Conservation (phyloP, 2,113 vertebrate species). For the Centropus unirufus region DNA sequence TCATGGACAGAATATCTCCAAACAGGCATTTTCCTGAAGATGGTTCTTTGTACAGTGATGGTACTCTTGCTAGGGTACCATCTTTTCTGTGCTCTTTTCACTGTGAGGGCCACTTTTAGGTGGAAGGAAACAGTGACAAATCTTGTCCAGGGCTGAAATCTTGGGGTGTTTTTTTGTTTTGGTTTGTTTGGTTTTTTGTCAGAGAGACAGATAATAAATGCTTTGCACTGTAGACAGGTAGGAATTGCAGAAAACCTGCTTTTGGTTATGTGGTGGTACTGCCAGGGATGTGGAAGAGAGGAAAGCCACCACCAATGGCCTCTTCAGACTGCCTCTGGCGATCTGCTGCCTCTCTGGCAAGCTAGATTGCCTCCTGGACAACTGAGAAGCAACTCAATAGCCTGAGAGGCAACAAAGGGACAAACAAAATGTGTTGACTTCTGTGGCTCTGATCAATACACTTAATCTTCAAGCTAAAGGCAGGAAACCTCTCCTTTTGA, state of each 20-base stretch:
- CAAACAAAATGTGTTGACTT: neutral
- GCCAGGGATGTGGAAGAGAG: neutral
- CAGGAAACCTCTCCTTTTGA: neutral
- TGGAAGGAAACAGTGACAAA: neutral
- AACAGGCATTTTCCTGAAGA: neutral
- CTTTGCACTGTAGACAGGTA: neutral
- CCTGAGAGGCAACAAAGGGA: neutral
- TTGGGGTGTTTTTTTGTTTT: too few species aligned
- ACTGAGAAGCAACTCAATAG: neutral
- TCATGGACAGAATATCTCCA: neutral
- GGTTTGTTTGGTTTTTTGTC: too few species aligned
- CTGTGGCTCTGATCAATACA: neutral
- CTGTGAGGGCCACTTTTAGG: neutral
- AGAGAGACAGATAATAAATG: neutral
- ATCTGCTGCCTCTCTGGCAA: neutral
- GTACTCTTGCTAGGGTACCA: neutral
- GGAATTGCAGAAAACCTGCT: neutral
- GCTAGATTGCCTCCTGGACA: neutral
- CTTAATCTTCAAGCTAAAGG: neutral
- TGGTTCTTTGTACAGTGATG: neutral
- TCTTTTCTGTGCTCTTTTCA: neutral
- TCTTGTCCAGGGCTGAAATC: neutral
- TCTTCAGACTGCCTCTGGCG: neutral
- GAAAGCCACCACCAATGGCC: neutral
- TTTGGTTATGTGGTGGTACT: neutral